Percentiles rank a stretch among this genome's conserved stretches.
phyloP scores from a whole-genome alignment of 2,797 vertebrate genomes.

The Sebastes nivosus region DNA sequence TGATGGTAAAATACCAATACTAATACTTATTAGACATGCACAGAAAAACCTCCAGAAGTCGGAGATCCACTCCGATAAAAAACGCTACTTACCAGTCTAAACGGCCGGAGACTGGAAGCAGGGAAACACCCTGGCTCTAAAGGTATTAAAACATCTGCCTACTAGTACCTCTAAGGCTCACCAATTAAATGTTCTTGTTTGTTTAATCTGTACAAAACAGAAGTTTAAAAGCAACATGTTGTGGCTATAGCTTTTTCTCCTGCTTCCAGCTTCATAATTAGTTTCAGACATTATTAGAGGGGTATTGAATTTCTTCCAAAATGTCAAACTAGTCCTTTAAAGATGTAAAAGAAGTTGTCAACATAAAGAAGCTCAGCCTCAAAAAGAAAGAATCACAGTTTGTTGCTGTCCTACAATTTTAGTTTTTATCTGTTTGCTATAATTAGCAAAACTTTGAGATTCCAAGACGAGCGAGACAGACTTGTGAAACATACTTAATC shows the following conservation, averaged over 20 bases:
- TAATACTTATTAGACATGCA: not conserved
- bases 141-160: too few relatives aligned
- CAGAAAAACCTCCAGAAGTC: not conserved
- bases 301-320: not conserved
- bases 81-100: not conserved
- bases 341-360: not conserved
- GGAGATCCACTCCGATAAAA: not conserved
- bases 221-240: too few relatives aligned
- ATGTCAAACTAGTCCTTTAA: not conserved
- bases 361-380: not conserved
- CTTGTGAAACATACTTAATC: not conserved
- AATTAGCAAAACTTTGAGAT: not conserved
- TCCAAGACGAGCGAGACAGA: not conserved
- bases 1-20: not conserved
- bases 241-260: too few relatives aligned
- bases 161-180: too few relatives aligned
- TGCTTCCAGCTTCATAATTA: too few relatives aligned
- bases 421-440: not conserved
- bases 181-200: too few relatives aligned
- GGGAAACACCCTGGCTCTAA: too few relatives aligned
- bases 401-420: not conserved
- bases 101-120: not conserved
- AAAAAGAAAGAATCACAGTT: not conserved
- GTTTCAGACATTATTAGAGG: not conserved
- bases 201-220: too few relatives aligned